Base-by-base conservation (phyloP, 2,888 invertebrate genomes). In the Habrosyne pyritoides region DNA sequence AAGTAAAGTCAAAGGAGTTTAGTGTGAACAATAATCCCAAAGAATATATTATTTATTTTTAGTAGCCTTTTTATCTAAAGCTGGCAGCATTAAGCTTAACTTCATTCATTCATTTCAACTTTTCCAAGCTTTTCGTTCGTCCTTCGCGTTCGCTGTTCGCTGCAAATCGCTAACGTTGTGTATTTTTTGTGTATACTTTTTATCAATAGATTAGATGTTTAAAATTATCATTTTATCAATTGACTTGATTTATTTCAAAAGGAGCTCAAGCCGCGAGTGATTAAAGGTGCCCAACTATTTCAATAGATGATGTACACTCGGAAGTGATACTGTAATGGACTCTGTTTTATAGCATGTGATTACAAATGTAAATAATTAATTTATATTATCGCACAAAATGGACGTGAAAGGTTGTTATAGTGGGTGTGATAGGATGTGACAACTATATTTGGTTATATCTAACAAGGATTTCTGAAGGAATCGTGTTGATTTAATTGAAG, bases 291-390 rank as follows among this genome's bases (percentile, higher is more conserved):
- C 61, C 58, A 58, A 64, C 65, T 58, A 64, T 66, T 74, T 64
- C 64, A 69, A 51, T 67, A 63, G 61, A 77, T 61, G 70, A 80
- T 75, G 73, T 67, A 67, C 67, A 55, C 63, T 57, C 47, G 53
- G 28, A 24, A 7, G n/a, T n/a, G n/a, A 55, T 28, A 50, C n/a
- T 36, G 33, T 21, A 55, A 26, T 57, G 55, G 54, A 53, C 53
- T 58, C 61, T 70, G 71, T 73, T 67, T 69, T 73, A 55, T 76
- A 86, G 80, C 83, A 89, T 87, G 89, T 89, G 87, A 89, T 86
- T 83, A 73, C 58, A 74, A 83, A 85, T 86, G 85, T 87, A 84
- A 88, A 86, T 86, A 83, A 73, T 80, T 79, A 83, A 83, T 82
- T 81, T 77, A 63, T 79, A 80, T 80, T 75, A 79, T 69, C 75